Base-by-base conservation (phyloP, 2,113 vertebrate species). In the Corythoichthys intestinalis region DNA sequence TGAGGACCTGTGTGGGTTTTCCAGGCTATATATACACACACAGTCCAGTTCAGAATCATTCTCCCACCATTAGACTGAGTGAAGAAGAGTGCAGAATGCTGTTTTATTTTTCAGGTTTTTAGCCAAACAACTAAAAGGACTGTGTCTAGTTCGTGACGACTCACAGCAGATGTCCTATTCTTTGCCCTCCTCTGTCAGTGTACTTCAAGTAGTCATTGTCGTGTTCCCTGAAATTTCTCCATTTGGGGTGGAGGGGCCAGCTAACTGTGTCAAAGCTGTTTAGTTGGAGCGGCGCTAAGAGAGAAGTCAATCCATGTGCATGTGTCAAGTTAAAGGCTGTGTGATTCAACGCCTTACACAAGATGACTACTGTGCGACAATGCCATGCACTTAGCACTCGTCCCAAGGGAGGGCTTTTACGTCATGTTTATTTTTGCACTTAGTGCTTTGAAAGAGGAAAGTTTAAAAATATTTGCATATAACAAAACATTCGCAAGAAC, bases 211-310 rank as follows among this genome's bases (percentile, higher is more conserved):
- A 57, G 11, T 28, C 4, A 15, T 57, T 74, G 77, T 65, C 60
- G 8, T 46, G 37, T 62, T 67, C 54, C 68, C 66, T 73, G 46
- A 78, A 70, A 74, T 67, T 69, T n/a, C 1, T 35, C 62, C 53
- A 59, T 73, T 83, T 86, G 41, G 41, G 20, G 71, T 82, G 82
- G 84, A 83, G 63, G 77, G 72, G 67, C 76, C 76, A 63, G 71
- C 53, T 46, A 14, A 56, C 70, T 72, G 78, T 49, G 37, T 74
- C 72, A 73, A 86, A 85, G 81, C 81, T 74, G 59, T 75, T 39
- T 67, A 57, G 62, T 67, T 15, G 35, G 65, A 63, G 72, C 41
- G 47, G 76, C 75, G 65, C 44, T 58, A 56, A 68, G 44, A 52
- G 58, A 72, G 74, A 14, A 65, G 66, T 73, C 67, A 47, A 65